Percentiles rank a stretch among this genome's conserved stretches.
Conservation (phyloP, 92 coral and sea anemone genomes). For the Palythoa grandis region DNA sequence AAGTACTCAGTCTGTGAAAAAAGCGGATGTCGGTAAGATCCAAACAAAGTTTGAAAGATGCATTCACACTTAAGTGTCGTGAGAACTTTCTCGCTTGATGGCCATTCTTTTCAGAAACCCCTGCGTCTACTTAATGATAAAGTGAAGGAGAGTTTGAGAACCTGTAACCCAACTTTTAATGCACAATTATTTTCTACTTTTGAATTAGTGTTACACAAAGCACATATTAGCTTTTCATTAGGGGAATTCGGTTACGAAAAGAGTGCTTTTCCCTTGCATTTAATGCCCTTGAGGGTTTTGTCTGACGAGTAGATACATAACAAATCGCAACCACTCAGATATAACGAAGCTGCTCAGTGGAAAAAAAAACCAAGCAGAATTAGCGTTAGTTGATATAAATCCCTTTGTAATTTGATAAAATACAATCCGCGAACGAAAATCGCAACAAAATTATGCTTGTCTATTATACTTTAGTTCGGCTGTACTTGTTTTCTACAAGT, state of each 20-base stretch:
- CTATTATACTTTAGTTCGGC: background rate
- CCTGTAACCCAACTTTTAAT: background rate
- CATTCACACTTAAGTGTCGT: background rate
- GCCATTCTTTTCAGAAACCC: background rate
- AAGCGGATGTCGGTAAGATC: slow-evolving; percentile 30
- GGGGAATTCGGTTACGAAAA: background rate
- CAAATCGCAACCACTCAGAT: background rate
- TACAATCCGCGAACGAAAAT: background rate
- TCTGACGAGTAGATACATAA: background rate
- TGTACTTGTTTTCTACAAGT: background rate
- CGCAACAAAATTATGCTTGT: background rate
- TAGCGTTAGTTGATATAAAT: background rate
- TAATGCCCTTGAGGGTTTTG: background rate
- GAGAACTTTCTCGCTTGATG: background rate
- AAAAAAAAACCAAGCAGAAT: background rate
- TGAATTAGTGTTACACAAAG: background rate
- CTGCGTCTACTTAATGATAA: background rate
- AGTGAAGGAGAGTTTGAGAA: background rate
- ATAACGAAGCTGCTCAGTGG: background rate
- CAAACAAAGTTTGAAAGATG: slow-evolving; percentile 11
- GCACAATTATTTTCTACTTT: background rate
- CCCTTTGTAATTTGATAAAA: background rate
- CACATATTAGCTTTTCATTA: background rate
- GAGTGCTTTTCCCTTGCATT: background rate
- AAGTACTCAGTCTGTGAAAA: slow-evolving; percentile 13